Evolutionary conservation across 2,888 invertebrate genomes (phyloP).

Genomic region (Labia minor): DNA sequence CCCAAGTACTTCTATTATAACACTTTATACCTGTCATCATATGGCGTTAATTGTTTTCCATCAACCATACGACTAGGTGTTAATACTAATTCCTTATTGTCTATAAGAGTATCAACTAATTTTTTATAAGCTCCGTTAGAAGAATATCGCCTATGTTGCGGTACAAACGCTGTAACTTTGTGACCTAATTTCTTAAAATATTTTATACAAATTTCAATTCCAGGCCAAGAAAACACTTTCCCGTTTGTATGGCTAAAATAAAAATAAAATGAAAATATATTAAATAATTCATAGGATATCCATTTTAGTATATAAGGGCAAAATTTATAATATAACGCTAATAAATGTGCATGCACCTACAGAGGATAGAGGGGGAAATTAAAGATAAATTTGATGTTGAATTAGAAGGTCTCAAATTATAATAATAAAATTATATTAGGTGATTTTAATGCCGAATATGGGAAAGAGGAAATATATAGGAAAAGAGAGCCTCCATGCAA

Average conservation of each 20-base stretch:
- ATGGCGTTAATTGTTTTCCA: constrained; percentile 47
- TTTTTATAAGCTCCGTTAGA: constrained; percentile 41
- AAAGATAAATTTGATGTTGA: background rate
- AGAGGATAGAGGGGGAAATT: no score
- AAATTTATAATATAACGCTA: no score
- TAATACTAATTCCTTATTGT: constrained; percentile 50
- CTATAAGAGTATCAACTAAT: constrained; percentile 48
- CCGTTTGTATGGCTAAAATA: constrained; percentile 48
- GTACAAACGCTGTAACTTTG: constrained; percentile 63
- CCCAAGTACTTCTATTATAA: no score
- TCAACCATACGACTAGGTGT: constrained; percentile 63
- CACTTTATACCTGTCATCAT: constrained; percentile 59
- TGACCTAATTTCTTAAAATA: constrained; percentile 65
- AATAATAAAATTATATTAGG: background rate
- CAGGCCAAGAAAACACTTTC: constrained; percentile 65
- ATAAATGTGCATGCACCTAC: no score
- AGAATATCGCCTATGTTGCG: constrained; percentile 48
- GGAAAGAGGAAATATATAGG: background rate
- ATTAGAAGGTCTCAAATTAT: background rate
- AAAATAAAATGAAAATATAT: constrained; percentile 21
- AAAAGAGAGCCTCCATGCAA: no score
- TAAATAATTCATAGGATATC: constrained; percentile 17
- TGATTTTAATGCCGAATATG: background rate
- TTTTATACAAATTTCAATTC: constrained; percentile 63
- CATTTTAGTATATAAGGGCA: no score